These are phyloP conservation scores for Lonchura striata DNA, from an alignment of 2,113 vertebrate species.

Conservation along the genomic window DNA sequence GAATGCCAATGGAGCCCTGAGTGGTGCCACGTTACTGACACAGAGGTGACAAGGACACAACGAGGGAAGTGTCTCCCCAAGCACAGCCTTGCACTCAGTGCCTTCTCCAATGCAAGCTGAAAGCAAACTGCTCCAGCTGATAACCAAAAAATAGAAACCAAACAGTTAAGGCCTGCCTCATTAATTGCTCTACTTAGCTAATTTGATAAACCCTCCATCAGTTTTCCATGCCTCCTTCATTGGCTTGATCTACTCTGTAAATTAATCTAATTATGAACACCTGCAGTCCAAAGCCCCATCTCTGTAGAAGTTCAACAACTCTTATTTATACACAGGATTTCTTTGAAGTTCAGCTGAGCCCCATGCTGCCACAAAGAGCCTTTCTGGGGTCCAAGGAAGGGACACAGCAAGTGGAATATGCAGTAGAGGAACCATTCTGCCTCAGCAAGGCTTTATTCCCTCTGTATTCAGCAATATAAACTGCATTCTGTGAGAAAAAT, in stretches of 20 bases:
- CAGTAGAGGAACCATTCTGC: not conserved
- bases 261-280: conserved; percentile 33
- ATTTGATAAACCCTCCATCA: conserved; percentile 32
- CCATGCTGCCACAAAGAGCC: not conserved
- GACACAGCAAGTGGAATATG: not conserved
- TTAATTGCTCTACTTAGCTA: conserved; percentile 45
- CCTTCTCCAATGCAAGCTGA: not conserved
- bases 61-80: not conserved
- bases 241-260: not conserved
- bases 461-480: not conserved
- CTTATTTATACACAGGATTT: not conserved
- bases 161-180: not conserved
- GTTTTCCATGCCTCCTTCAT: not conserved
- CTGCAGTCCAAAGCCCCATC: not conserved
- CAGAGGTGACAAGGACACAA: accelerated
- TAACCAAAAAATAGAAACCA: not conserved
- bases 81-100: not conserved
- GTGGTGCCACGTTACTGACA: accelerated
- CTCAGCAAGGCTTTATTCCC: not conserved
- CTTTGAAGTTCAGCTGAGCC: not conserved
- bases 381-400: not conserved
- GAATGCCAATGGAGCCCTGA: not conserved
- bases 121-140: not conserved
- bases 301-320: not conserved
- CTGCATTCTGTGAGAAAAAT: not conserved